Conservation (phyloP, 2,888 invertebrate genomes). For the Dione juno region DNA sequence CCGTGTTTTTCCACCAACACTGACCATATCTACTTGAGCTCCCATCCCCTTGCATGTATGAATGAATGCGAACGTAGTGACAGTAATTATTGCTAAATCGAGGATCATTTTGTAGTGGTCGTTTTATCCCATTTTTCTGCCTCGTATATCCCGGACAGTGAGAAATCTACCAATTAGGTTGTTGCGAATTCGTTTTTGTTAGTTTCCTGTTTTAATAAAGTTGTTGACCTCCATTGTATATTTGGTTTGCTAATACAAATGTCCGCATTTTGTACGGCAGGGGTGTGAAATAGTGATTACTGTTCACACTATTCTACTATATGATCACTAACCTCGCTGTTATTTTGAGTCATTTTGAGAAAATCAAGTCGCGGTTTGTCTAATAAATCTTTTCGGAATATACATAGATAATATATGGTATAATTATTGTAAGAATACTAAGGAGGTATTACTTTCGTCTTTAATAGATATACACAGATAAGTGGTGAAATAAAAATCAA, state of each 20-base stretch:
- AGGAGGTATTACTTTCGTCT: no score
- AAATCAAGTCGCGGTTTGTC: no score
- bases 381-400: no score
- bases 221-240: conserved; percentile 32
- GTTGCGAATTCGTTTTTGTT: conserved; percentile 76
- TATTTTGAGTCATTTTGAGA: no score
- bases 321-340: no score
- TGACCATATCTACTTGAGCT: conserved; percentile 56
- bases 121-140: conserved; percentile 70
- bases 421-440: no score
- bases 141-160: conserved; percentile 78
- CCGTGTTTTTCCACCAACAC: conserved; percentile 73
- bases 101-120: conserved; percentile 58
- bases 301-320: no score
- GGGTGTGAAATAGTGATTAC: not conserved
- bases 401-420: no score
- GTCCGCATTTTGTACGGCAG: not conserved
- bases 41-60: conserved; percentile 48
- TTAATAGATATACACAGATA: not conserved
- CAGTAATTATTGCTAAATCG: conserved; percentile 45
- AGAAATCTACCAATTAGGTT: conserved; percentile 79
- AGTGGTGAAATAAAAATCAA: not conserved
- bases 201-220: conserved; percentile 49
- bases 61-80: conserved; percentile 34
- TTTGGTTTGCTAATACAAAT: conserved; percentile 1